Conservation (phyloP, 2,888 invertebrate species). For the Spilosoma lubricipeda region DNA sequence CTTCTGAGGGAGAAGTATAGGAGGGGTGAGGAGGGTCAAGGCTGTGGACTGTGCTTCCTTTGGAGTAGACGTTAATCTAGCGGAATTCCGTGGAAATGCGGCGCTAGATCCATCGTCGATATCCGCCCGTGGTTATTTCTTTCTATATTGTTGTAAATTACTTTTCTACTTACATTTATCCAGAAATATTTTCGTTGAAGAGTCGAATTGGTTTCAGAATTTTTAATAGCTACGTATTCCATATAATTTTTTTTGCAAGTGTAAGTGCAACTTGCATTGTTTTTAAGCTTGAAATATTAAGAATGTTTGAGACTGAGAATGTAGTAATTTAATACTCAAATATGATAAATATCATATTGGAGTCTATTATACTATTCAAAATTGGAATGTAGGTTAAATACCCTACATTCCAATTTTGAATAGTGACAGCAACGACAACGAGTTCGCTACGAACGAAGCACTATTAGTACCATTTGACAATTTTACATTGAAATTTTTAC, state of each 20-base stretch:
- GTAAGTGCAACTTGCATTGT: too few relatives aligned
- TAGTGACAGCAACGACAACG: neutral
- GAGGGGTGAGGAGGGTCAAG: constrained; percentile 22
- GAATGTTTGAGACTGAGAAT: too few relatives aligned
- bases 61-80: constrained; percentile 65
- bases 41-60: constrained; percentile 46
- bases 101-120: constrained; percentile 57
- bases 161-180: constrained; percentile 43
- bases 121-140: constrained; percentile 53
- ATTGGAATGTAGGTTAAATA: too few relatives aligned
- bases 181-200: constrained; percentile 36
- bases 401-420: neutral
- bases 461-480: constrained; percentile 19
- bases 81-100: constrained; percentile 68
- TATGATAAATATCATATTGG: too few relatives aligned
- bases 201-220: constrained; percentile 4
- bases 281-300: too few relatives aligned
- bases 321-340: too few relatives aligned
- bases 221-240: too few relatives aligned
- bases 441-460: neutral
- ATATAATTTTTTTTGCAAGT: too few relatives aligned
- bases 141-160: constrained; percentile 51
- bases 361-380: too few relatives aligned
- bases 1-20: constrained; percentile 16
- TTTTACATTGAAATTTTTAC: constrained; percentile 30